Evolutionary conservation across 2,797 vertebrate species (phyloP), one percentile per base, ranked within the genome.

Genomic region (Sebastes kiyomatsui): DNA sequence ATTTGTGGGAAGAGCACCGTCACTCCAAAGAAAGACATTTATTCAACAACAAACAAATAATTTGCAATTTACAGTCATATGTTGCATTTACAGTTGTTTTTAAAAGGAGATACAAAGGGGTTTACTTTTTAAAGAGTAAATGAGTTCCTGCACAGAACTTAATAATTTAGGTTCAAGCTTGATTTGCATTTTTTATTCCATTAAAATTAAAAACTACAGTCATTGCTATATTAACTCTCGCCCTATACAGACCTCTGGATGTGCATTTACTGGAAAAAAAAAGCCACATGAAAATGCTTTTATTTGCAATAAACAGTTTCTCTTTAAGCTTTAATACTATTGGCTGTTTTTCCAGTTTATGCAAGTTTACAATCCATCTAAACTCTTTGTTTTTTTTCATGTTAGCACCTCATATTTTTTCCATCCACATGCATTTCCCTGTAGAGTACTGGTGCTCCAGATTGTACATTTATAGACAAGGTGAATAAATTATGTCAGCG

Each of bases 91-190:
- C 93, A 94, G 75, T 58, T 77, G 42, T 66, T 81, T 69, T 75
- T 35, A 82, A 49, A 80, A 87, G 55, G 55, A 82, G 59, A 77
- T 78, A 91, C 42, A 83, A 87, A 84, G 58, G 58, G 38, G 23
- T 33, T 81, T 84, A 84, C 70, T 67, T 61, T 73, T 79, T 35
- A 73, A 72, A 68, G 79, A 85, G 60, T 88, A 82, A 87, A 89
- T 82, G 28, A 78, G 82, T 85, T 90, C 75, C 54, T 80, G 76
- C 65, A 80, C 65, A 87, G 60, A 88, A 89, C 72, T 33, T 74
- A 92, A 93, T 94, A 93, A 94, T 92, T 93, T 92, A 93, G 85
- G 75, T 92, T 92, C 88, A 89, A 93, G 82, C 86, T 77, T 82
- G 75, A 81, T 76, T 81, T 87, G 69, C 13, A 33, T 79, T 23